A percentile compares a stretch with the other conserved stretches of the same genome.
Conservation (phyloP, 1,140 invertebrate genomes). For the Campoletis sonorensis region DNA sequence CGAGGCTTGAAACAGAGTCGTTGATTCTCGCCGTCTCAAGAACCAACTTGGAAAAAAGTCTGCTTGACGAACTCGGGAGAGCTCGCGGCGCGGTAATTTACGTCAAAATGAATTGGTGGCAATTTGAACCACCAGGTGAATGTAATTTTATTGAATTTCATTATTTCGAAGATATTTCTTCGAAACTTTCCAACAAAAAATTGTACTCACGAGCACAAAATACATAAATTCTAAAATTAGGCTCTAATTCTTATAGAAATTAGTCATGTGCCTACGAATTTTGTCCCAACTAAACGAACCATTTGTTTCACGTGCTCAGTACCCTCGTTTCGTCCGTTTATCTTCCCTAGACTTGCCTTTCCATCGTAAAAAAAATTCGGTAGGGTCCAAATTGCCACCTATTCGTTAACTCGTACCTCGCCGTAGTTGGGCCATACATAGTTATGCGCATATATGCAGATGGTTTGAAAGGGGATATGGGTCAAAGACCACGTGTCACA, state of each 20-base stretch:
- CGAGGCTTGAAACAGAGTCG: not conserved
- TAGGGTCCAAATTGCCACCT: not conserved
- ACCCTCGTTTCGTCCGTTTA: too few species aligned
- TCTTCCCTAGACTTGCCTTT: not conserved
- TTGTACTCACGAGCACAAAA: too few species aligned
- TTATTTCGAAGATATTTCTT: too few species aligned
- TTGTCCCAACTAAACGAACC: too few species aligned
- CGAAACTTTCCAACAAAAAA: too few species aligned
- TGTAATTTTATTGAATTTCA: not conserved
- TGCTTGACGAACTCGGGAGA: not conserved
- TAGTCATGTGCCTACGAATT: too few species aligned
- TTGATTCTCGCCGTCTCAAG: not conserved
- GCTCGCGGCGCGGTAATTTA: not conserved
- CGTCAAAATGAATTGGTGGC: not conserved
- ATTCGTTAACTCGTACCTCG: not conserved
- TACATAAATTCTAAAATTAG: too few species aligned
- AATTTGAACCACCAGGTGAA: not conserved
- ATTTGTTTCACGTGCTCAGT: too few species aligned
- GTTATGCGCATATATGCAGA: not conserved
- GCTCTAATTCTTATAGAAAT: too few species aligned
- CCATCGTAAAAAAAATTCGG: not conserved
- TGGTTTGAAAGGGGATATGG: slow-evolving; percentile 55
- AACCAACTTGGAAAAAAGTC: not conserved
- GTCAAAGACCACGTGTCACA: slow-evolving; percentile 59
- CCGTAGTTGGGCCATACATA: not conserved